Conservation (phyloP, 1,140 invertebrate genomes). For the Drosophila lacertosa region DNA sequence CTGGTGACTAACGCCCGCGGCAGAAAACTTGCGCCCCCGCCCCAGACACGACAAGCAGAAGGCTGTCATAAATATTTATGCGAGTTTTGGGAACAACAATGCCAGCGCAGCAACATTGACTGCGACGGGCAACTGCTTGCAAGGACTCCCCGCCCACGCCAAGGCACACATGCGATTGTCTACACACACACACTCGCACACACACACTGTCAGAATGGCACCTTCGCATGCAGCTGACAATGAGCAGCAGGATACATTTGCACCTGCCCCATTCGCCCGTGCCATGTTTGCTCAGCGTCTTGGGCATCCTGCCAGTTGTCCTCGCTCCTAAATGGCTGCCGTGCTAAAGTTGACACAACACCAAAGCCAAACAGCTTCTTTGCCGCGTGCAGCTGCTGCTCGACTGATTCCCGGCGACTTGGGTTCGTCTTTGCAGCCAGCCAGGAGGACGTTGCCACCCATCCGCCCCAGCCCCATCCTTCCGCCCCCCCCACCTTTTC, state of each 20-base stretch:
- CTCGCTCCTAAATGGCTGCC: constrained; percentile 66
- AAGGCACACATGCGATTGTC: constrained; percentile 78
- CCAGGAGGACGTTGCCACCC: too few species aligned
- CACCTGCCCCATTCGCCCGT: constrained; percentile 56
- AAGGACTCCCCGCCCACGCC: not conserved
- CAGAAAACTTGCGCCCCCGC: constrained; percentile 54
- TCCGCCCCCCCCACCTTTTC: not conserved
- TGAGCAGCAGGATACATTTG: constrained; percentile 79
- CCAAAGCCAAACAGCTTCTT: constrained; percentile 70
- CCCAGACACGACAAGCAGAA: constrained; percentile 38
- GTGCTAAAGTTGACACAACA: constrained; percentile 81
- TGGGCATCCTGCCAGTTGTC: constrained; percentile 45
- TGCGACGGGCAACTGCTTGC: not conserved
- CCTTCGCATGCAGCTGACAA: constrained; percentile 63
- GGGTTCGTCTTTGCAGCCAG: constrained; percentile 20
- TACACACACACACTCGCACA: constrained; percentile 51
- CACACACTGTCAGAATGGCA: not conserved
- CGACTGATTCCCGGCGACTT: constrained; percentile 4
- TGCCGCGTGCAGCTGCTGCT: constrained; percentile 66
- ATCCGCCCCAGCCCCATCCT: not conserved
- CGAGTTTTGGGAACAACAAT: constrained; percentile 83
- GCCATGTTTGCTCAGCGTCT: constrained; percentile 71
- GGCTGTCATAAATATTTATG: constrained; percentile 84
- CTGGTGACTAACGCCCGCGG: constrained; percentile 63
- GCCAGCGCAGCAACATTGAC: constrained; percentile 53